Evolutionary conservation across 1,140 invertebrate genomes (phyloP), one percentile per base, ranked within the genome.

Genomic region (Drosophila subobscura): DNA sequence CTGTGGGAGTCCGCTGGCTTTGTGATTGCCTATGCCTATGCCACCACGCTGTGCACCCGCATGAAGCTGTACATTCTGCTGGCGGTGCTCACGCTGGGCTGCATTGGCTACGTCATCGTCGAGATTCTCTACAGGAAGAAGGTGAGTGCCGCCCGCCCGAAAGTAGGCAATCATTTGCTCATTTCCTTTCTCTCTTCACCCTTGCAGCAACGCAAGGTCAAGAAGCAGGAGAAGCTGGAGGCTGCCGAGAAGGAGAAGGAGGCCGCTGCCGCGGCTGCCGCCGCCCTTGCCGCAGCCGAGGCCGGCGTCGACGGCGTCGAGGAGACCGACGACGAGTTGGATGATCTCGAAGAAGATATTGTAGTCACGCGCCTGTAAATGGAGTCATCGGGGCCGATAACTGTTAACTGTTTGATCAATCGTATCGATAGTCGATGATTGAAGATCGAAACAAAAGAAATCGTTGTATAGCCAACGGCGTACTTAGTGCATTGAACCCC

Each of bases 1-100:
- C 94, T 99, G 14, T 98, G 98, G 96, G 98, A 99, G 92, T 97
- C 96, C 41, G 94, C 96, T 20, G 98, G 98, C 0, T 97, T 98
- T 78, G 96, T 98, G 1, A 94, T 98, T 6, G 97, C 97, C 5
- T 99, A 98, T 83, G 95, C 96, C 0, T 96, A 97, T 92, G 97
- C 95, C 59, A 97, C 96, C 3, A 95, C 96, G 74, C 93, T 98
- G 3, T 98, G 97, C 92, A 96, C 97, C 14, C 93, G 96, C 5
- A 96, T 96, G 94, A 99, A 98, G 93, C 94, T 99, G 3, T 98
- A 97, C 91, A 95, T 98, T 3, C 94, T 98, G 92, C 93, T 98
- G 84, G 93, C 94, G 8, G 94, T 97, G 6, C 93, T 99, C 0
- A 92, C 96, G 5, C 92, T 95, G 40, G 97, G 97, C 10, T 95